A percentile compares a stretch with the other conserved stretches of the same genome.
phyloP scores from a whole-genome alignment of 2,113 vertebrate genomes.

The Hystrix cristata region DNA sequence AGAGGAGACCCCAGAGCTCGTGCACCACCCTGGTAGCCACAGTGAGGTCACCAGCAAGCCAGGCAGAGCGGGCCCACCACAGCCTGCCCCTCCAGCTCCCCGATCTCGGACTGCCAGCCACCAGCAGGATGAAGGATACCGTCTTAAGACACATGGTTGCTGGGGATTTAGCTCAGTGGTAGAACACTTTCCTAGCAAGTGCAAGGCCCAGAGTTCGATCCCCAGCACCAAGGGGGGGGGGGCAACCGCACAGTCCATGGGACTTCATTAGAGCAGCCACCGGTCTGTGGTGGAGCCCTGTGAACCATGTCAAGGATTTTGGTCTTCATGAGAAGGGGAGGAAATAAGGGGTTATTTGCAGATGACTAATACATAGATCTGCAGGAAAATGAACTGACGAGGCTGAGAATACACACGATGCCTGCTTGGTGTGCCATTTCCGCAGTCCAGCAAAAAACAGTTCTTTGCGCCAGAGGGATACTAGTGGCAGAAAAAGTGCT shows the following conservation, averaged over 20 bases:
- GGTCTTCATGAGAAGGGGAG: neutral
- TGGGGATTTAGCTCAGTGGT: too few species aligned
- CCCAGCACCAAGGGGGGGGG: too few species aligned
- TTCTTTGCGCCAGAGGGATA: too few species aligned
- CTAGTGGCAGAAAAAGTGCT: neutral
- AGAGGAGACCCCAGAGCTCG: neutral
- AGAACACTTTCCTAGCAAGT: too few species aligned
- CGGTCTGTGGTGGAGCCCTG: neutral
- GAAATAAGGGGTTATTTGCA: neutral
- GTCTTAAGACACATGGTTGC: too few species aligned
- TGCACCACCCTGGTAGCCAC: neutral
- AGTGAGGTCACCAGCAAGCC: neutral
- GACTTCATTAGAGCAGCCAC: neutral
- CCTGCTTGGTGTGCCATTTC: accelerated
- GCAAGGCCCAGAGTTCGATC: too few species aligned
- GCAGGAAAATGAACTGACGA: too few species aligned
- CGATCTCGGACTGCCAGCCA: too few species aligned
- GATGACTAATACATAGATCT: neutral
- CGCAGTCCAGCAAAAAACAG: neutral
- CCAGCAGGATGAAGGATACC: too few species aligned
- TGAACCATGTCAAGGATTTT: neutral
- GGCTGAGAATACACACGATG: too few species aligned
- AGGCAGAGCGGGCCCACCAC: too few species aligned
- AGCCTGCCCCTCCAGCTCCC: too few species aligned
- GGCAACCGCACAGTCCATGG: neutral